These are phyloP conservation scores for Hydra vulgaris DNA, from an alignment of 30 jellyfish, hydroid and myxozoan genomes.

Conservation along the genomic window DNA sequence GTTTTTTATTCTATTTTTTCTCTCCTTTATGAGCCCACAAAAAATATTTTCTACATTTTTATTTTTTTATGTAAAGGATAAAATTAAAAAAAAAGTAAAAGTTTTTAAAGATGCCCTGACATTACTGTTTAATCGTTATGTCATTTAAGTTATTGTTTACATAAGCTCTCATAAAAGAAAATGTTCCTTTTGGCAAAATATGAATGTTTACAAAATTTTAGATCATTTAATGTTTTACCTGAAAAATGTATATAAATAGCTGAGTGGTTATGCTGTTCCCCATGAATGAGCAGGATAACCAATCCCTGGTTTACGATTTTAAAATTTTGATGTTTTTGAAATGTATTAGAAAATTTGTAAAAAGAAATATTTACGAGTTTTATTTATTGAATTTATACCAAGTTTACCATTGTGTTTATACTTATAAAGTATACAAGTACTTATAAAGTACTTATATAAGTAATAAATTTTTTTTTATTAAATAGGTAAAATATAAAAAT, in stretches of 20 bases:
- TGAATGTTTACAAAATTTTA: not conserved
- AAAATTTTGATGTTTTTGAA: not conserved
- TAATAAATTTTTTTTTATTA: no score
- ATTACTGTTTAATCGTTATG: no score
- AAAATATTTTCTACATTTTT: no score
- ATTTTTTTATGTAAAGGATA: no score
- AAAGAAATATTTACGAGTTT: not conserved
- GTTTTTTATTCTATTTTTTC: no score
- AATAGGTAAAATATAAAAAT: not conserved
- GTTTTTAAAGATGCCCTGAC: no score
- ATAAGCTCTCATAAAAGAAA: no score
- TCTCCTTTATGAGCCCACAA: no score
- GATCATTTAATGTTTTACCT: not conserved
- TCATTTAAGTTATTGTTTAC: no score
- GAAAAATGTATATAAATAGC: not conserved
- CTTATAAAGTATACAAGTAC: not conserved
- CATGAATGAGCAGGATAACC: not conserved
- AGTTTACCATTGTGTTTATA: not conserved
- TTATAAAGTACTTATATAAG: not conserved
- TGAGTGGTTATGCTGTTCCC: not conserved
- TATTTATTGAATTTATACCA: not conserved
- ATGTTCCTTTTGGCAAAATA: not conserved
- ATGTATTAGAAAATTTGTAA: conserved; percentile 1
- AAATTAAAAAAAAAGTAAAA: no score
- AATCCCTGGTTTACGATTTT: not conserved